phyloP scores from a whole-genome alignment of 1,140 invertebrate genomes.

The Microplitis mediator region DNA sequence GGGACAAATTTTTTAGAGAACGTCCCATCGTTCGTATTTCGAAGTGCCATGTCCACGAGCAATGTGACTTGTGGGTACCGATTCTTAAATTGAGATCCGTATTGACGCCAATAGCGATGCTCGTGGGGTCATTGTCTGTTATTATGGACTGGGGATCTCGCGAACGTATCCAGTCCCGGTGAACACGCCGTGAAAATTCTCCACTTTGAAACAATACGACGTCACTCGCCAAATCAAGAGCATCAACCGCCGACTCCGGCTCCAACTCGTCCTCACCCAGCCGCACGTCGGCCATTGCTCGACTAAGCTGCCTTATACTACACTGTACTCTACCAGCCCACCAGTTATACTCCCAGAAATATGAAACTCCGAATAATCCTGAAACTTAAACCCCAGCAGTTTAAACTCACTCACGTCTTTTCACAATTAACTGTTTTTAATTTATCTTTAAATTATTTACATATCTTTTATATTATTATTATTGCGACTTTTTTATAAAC shows the following conservation, averaged over 20 bases:
- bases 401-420: no score
- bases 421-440: no score
- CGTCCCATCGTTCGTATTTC: slow-evolving; percentile 38
- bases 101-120: slow-evolving; percentile 11
- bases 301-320: background rate
- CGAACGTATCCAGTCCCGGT: slow-evolving; percentile 32
- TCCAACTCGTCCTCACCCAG: slow-evolving; percentile 18
- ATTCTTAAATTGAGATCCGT: slow-evolving; percentile 32
- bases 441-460: no score
- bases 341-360: background rate
- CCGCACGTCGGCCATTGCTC: slow-evolving; percentile 26
- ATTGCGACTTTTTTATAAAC: background rate
- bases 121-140: slow-evolving; percentile 17
- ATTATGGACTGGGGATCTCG: slow-evolving; percentile 26
- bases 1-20: slow-evolving; percentile 67
- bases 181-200: slow-evolving; percentile 29
- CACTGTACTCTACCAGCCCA: background rate
- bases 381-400: no score
- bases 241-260: slow-evolving; percentile 7
- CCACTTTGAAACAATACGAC: slow-evolving; percentile 11
- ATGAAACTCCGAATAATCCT: no score
- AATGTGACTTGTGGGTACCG: slow-evolving; percentile 20
- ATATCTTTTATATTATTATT: no score
- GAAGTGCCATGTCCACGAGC: slow-evolving; percentile 40
- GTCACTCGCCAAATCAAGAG: background rate